Conservation (phyloP, 2,888 invertebrate species). For the Lobophora halterata region DNA sequence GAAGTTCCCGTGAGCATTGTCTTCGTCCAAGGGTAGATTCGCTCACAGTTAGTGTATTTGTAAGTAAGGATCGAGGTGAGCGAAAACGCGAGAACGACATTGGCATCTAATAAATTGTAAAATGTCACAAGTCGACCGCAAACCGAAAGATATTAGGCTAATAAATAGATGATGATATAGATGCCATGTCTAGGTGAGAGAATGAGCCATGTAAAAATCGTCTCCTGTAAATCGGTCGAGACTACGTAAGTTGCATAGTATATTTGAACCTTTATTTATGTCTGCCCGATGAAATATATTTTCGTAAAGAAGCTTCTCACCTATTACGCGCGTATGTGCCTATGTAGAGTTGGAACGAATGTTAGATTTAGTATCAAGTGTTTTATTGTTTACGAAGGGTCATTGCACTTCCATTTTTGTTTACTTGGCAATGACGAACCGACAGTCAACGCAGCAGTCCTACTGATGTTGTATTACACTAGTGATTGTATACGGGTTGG, state of each 20-base stretch:
- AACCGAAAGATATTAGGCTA: slow-evolving; percentile 51
- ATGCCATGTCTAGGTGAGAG: slow-evolving; percentile 50
- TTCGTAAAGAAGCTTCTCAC: slow-evolving; percentile 68
- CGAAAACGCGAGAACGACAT: slow-evolving; percentile 38
- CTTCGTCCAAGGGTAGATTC: slow-evolving; percentile 45
- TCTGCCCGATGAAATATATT: slow-evolving; percentile 62
- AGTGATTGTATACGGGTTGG: slow-evolving; percentile 19
- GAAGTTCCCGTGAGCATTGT: slow-evolving; percentile 68
- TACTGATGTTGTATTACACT: slow-evolving; percentile 39
- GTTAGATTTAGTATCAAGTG: slow-evolving; percentile 56
- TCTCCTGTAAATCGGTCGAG: slow-evolving; percentile 59
- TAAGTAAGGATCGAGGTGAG: slow-evolving; percentile 58
- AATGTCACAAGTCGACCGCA: slow-evolving; percentile 55
- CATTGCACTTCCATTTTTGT: slow-evolving; percentile 61
- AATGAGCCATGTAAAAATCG: slow-evolving; percentile 39
- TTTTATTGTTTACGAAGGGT: slow-evolving; percentile 52
- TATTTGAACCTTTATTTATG: slow-evolving; percentile 62
- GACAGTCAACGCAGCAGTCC: slow-evolving; percentile 58
- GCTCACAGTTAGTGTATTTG: slow-evolving; percentile 57
- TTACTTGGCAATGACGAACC: slow-evolving; percentile 49
- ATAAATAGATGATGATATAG: slow-evolving; percentile 51
- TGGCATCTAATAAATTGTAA: slow-evolving; percentile 57
- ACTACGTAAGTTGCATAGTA: slow-evolving; percentile 62
- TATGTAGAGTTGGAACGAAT: slow-evolving; percentile 60
- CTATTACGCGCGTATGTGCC: slow-evolving; percentile 65